Base-by-base conservation (phyloP, 30 jellyfish, hydroid and myxozoan genomes). In the Sanderia malayensis region DNA sequence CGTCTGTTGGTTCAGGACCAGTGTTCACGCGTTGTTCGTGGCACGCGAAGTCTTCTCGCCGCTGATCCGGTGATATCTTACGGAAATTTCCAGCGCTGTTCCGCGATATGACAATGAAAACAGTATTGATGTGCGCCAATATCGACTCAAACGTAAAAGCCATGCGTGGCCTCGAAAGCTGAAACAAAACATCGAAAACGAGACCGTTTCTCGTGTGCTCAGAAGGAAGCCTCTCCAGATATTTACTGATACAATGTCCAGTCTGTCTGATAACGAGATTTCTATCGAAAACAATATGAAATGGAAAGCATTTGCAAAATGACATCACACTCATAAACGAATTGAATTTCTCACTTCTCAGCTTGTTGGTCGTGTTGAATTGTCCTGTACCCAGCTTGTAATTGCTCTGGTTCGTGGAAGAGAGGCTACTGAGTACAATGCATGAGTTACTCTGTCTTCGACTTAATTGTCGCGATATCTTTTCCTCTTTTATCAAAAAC, bases 121-220 rank as follows among this genome's bases (percentile, higher is more conserved):
- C 96, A 1, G 96, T 86, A 60, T 86, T 86, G 55, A 86, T 86
- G 61, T 86, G 96, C 8, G 93, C 84, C 1, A 70, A 76, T 15
- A 86, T 73, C 2, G 79, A 70, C 23, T 86, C 64, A 37, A 86
- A 86, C 18, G 93, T 60, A 61, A 86, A 79, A 23, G 59, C 80
- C 94, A 86, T 79, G 44, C 83, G 74, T 7, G 96, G 96, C 28
- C 96, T 59, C 9, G 81, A 34, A 31, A 86, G 58, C 41, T 55
- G 81, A 64, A 86, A 86, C n/a, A 71, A 65, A 9, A 78, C 94
- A 2, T 81, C 62, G 61, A 86, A 86, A 2, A 60, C 24, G 21
- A 62, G 76, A 25, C 59, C 61, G 20, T 61, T 30, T 28, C 46
- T 19, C 10, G 20, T 13, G 15, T 58, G 41, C 45, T 44, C 57